Conservation (phyloP, 2,888 invertebrate genomes). For the Nezara viridula region DNA sequence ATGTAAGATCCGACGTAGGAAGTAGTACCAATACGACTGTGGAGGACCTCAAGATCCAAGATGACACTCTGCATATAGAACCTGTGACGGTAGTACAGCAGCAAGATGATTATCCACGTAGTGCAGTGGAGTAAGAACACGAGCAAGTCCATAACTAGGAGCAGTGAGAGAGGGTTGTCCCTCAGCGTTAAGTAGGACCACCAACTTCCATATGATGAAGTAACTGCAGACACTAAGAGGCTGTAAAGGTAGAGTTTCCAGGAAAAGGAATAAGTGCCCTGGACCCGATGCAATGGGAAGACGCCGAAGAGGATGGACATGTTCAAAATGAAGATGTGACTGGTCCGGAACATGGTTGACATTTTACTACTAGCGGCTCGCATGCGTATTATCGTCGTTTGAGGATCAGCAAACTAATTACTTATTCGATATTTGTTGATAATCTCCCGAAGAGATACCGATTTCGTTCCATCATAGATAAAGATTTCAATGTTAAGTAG, state of each 20-base stretch:
- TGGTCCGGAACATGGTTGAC: neutral
- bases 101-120: neutral
- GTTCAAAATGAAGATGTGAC: neutral
- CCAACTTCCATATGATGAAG: neutral
- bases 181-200: neutral
- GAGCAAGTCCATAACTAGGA: neutral
- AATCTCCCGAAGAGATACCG: neutral
- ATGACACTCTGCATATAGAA: neutral
- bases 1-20: neutral
- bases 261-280: neutral
- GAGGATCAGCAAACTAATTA: constrained; percentile 11
- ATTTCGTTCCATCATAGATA: neutral
- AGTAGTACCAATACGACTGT: neutral
- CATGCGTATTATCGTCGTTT: neutral
- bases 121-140: neutral
- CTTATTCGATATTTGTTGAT: neutral
- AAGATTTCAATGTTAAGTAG: neutral
- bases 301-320: neutral
- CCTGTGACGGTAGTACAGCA: neutral
- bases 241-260: neutral
- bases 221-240: neutral
- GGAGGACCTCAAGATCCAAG: neutral
- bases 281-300: neutral
- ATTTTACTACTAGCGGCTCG: neutral
- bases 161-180: neutral